Base-by-base conservation (phyloP, 2,113 vertebrate species). In the Cranoglanis bouderius region DNA sequence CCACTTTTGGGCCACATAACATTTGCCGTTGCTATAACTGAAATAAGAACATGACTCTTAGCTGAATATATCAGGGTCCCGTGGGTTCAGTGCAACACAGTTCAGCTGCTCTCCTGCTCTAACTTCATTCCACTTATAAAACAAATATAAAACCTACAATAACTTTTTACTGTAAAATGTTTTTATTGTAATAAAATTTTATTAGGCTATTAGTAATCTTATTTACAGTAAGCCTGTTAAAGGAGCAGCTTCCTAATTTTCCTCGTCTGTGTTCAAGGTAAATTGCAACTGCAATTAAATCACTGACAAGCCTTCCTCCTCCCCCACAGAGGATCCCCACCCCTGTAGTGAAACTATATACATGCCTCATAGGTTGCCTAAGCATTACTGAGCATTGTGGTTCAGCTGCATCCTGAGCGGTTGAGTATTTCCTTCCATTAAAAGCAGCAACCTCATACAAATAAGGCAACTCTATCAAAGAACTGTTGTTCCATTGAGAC, bases 271-370 rank as follows among this genome's bases (percentile, higher is more conserved):
- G 10, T 77, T 46, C 40, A 77, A 77, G 10, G n/a, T 49, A 29
- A 29, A 49, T 77, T 77, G 74, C 26, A 77, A 29, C n/a, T 77
- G 74, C 74, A 77, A n/a, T 77, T 14, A 77, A 77, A 26, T 77
- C 24, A 46, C 74, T 77, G 74, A 77, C 12, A 14, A 29, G 74
- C 10, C 65, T 35, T 70, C 67, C 16, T 38, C 21, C 6, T 74
- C 70, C 35, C 6, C 70, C 38, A 75, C 38, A 75, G 29, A 77
- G 43, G 74, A 46, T 77, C 74, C 13, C 5, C 40, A 49, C 1
- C 10, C 43, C 74, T 77, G 74, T 77, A 10, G 21, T 77, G 13
- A 77, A 26, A 77, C 40, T 29, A 49, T 24, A 26, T 5, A 6
- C 9, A 19, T 46, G 9, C 3, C 24, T 43, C 72, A 72, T 9